Percentiles rank a stretch among this genome's conserved stretches.
Conservation (phyloP, 1,140 invertebrate species). For the Phenacoccus solenopsis region DNA sequence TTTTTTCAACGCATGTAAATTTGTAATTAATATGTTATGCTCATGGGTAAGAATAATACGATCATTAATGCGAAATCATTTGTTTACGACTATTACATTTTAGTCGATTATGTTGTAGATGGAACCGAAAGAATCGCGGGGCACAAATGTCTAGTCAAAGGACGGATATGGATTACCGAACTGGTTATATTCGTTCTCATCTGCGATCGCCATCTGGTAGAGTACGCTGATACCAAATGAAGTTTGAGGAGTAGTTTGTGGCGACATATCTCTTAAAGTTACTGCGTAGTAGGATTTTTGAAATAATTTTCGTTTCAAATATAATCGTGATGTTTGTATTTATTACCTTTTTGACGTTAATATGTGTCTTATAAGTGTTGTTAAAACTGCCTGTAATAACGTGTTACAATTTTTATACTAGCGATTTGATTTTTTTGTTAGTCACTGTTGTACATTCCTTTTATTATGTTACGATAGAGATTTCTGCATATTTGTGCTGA, state of each 20-base stretch:
- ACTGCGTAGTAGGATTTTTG: not conserved
- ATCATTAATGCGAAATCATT: not conserved
- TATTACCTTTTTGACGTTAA: not conserved
- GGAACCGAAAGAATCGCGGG: conserved; percentile 51
- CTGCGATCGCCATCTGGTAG: conserved; percentile 73
- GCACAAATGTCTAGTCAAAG: conserved; percentile 43
- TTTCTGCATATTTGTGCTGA: not conserved
- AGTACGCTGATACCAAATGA: conserved; percentile 51
- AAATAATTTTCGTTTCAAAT: not conserved
- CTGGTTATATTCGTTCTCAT: conserved; percentile 79
- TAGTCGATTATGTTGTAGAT: conserved; percentile 34
- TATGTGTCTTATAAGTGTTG: not conserved
- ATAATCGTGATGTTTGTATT: not conserved
- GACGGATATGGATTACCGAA: conserved; percentile 66
- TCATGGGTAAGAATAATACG: not conserved
- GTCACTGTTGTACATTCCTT: not conserved
- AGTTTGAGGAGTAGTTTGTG: not conserved
- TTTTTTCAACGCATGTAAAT: not conserved
- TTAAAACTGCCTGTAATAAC: not conserved
- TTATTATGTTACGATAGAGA: not conserved
- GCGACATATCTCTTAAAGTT: not conserved
- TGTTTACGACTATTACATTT: not conserved
- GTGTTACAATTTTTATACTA: not conserved
- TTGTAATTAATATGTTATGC: not conserved
- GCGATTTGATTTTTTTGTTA: not conserved